Evolutionary conservation across 2,797 vertebrate species (phyloP).

Genomic region (Crocidura indochinensis): DNA sequence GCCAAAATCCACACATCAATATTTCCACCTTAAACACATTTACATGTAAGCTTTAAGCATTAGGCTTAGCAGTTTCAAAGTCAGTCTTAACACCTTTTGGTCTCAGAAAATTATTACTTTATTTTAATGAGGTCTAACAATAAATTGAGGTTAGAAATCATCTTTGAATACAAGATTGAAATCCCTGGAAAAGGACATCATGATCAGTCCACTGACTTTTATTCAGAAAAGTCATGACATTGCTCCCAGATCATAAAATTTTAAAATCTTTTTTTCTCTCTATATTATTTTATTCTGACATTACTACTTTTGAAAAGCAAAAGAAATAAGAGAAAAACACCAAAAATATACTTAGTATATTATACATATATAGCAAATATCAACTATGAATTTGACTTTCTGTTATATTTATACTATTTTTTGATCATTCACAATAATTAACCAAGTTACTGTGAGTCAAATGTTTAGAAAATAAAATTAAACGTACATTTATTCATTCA

Average conservation of each 20-base stretch:
- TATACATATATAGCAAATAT: background rate
- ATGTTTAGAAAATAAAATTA: background rate
- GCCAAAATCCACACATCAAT: conserved; percentile 76
- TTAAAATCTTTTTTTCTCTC: background rate
- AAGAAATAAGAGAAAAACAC: background rate
- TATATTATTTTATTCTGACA: conserved; percentile 25
- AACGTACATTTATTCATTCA: background rate
- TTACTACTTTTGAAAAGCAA: conserved; percentile 32
- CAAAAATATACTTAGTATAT: background rate
- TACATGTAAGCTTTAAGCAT: conserved; percentile 57
- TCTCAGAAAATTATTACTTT: conserved; percentile 76
- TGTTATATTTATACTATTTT: background rate
- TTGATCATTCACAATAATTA: conserved; percentile 18
- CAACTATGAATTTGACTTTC: background rate
- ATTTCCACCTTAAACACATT: conserved; percentile 83
- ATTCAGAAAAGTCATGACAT: conserved; percentile 29
- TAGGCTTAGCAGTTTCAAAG: conserved; percentile 55
- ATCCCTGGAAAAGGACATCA: conserved; percentile 68
- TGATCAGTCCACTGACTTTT: conserved; percentile 46
- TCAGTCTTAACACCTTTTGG: conserved; percentile 77
- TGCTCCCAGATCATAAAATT: background rate
- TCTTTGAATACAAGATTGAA: conserved; percentile 69
- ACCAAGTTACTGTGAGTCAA: background rate
- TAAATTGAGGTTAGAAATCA: conserved; percentile 69
- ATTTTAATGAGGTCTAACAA: conserved; percentile 79